A percentile compares a stretch with the other conserved stretches of the same genome.
Evolutionary conservation across 2,888 invertebrate genomes (phyloP).

Genomic region (Hemicrepidius hirtus): DNA sequence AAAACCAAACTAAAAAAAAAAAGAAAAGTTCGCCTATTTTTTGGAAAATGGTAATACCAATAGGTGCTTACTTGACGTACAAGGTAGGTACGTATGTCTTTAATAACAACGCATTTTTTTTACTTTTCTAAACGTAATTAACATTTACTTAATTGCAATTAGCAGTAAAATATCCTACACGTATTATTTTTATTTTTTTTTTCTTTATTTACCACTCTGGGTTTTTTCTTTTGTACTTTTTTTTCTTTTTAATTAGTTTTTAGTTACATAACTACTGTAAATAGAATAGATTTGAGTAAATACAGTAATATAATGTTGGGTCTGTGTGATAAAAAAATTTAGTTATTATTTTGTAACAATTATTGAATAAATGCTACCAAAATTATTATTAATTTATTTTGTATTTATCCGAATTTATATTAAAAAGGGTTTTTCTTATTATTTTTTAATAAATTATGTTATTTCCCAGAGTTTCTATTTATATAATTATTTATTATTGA

Average conservation of each 20-base stretch:
- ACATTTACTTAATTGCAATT: constrained; percentile 8
- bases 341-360: constrained; percentile 49
- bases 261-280: constrained; percentile 40
- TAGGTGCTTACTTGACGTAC: background rate
- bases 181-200: constrained; percentile 1
- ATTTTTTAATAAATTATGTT: no score
- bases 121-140: constrained; percentile 16
- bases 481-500: no score
- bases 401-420: no score
- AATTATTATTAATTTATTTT: constrained; percentile 15
- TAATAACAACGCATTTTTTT: constrained; percentile 1
- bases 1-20: constrained; percentile 16
- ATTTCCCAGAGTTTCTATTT: no score
- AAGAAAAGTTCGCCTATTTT: constrained; percentile 3
- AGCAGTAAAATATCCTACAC: background rate
- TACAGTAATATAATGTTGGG: constrained; percentile 45
- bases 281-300: constrained; percentile 45
- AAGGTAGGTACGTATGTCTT: constrained; percentile 26
- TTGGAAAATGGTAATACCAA: background rate
- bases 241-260: constrained; percentile 18
- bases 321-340: constrained; percentile 46
- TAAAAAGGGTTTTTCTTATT: no score
- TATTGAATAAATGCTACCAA: constrained; percentile 46
- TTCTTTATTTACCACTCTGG: background rate
- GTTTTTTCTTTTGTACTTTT: constrained; percentile 11